These are phyloP conservation scores for Brenthis ino DNA, from an alignment of 2,888 invertebrate species.

Conservation along the genomic window DNA sequence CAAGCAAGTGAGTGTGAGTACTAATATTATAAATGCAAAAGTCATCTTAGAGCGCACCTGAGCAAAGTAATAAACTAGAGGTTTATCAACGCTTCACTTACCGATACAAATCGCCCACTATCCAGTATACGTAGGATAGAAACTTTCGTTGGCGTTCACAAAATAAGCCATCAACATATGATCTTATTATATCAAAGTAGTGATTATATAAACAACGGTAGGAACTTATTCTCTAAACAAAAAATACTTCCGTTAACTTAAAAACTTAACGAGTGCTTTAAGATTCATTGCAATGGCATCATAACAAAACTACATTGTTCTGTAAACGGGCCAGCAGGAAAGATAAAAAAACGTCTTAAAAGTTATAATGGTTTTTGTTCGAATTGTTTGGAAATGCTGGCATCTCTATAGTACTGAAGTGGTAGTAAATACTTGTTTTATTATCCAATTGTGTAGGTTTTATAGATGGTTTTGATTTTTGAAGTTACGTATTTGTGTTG, in stretches of 20 bases:
- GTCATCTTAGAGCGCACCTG: too few relatives aligned
- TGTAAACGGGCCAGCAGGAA: constrained; percentile 7
- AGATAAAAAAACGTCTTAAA: not conserved
- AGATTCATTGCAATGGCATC: not conserved
- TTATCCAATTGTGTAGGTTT: not conserved
- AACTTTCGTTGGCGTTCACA: too few relatives aligned
- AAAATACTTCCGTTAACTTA: constrained; percentile 5
- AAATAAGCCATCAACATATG: too few relatives aligned
- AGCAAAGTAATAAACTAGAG: too few relatives aligned
- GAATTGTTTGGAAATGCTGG: not conserved
- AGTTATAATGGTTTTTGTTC: not conserved
- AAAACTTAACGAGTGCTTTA: not conserved
- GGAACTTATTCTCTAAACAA: not conserved
- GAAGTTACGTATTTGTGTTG: too few relatives aligned
- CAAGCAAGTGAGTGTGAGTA: too few relatives aligned
- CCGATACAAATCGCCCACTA: too few relatives aligned
- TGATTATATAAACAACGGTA: too few relatives aligned
- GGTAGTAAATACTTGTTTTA: not conserved
- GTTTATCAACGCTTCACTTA: too few relatives aligned
- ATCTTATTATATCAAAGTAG: too few relatives aligned
- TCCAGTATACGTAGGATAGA: too few relatives aligned
- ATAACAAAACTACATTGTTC: constrained; percentile 1
- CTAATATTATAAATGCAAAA: too few relatives aligned
- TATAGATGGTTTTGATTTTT: not conserved
- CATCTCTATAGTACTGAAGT: not conserved